phyloP scores from a whole-genome alignment of 2,888 invertebrate genomes.

The Cetonia aurata region DNA sequence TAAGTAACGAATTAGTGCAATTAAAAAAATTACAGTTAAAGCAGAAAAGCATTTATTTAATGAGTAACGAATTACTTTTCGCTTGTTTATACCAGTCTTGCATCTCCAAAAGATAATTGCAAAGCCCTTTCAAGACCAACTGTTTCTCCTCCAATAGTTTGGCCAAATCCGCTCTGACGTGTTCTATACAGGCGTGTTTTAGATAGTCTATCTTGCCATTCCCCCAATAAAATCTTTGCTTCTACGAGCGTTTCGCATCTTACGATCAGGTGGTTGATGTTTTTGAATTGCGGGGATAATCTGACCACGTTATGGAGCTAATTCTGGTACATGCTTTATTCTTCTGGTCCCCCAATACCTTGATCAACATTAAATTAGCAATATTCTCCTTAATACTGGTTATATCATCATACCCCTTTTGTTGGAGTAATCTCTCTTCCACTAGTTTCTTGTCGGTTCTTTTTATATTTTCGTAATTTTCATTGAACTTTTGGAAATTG shows the following conservation, averaged over 20 bases:
- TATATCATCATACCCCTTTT: conserved; percentile 68
- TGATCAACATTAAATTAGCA: conserved; percentile 67
- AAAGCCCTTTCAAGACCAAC: conserved; percentile 74
- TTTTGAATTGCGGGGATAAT: conserved; percentile 70
- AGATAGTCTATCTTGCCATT: conserved; percentile 70
- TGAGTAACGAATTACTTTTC: conserved; percentile 70
- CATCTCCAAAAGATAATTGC: conserved; percentile 73
- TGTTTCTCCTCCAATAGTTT: conserved; percentile 73
- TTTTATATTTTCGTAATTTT: conserved; percentile 75
- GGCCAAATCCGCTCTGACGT: conserved; percentile 71
- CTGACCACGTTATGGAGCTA: conserved; percentile 72
- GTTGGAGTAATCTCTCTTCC: conserved; percentile 69
- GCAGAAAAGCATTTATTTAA: too few relatives aligned
- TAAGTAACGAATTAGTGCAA: conserved; percentile 72
- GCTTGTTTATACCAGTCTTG: conserved; percentile 73
- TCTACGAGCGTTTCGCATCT: conserved; percentile 74
- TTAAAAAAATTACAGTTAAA: too few relatives aligned
- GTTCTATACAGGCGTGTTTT: conserved; percentile 73
- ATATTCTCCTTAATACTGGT: conserved; percentile 69
- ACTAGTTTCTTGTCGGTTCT: conserved; percentile 72
- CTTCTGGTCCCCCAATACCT: conserved; percentile 71
- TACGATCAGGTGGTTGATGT: conserved; percentile 73
- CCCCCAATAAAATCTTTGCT: conserved; percentile 70
- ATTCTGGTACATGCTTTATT: conserved; percentile 72
- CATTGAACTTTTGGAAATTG: conserved; percentile 73